A percentile compares a stretch with the other conserved stretches of the same genome.
These are phyloP conservation scores for Peromyscus californicus DNA, from an alignment of 2,113 vertebrate genomes.

Conservation along the genomic window DNA sequence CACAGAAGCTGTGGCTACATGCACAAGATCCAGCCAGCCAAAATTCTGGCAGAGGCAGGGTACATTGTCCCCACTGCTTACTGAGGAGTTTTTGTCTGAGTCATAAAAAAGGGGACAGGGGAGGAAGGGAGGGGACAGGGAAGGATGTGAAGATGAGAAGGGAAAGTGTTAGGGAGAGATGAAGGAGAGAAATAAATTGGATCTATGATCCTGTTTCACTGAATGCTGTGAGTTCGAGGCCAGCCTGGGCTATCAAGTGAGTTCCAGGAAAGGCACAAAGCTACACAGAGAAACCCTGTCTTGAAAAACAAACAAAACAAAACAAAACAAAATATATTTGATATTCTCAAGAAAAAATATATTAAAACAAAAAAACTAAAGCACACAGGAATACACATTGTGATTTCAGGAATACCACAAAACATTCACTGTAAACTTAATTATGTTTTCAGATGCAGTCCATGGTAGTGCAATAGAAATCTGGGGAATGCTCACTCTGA, in stretches of 20 bases:
- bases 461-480: not conserved
- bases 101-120: too few species aligned
- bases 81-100: too few species aligned
- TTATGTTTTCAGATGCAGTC: not conserved
- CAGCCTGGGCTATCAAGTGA: too few species aligned
- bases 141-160: not conserved
- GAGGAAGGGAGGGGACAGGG: too few species aligned
- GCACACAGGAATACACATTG: not conserved
- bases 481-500: not conserved
- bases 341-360: constrained; percentile 17
- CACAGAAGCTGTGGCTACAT: not conserved
- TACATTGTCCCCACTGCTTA: too few species aligned
- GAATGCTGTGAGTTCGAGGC: too few species aligned
- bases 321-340: too few species aligned
- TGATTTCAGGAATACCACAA: not conserved
- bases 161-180: rapidly evolving
- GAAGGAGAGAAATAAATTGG: not conserved
- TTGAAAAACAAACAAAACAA: too few species aligned
- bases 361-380: not conserved
- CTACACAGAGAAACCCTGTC: too few species aligned
- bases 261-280: too few species aligned
- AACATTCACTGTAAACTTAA: not conserved
- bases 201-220: not conserved
- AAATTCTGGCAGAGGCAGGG: not conserved
- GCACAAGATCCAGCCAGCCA: not conserved